Evolutionary conservation across 2,797 vertebrate genomes (phyloP).

Genomic region (Acropternis orthonyx): DNA sequence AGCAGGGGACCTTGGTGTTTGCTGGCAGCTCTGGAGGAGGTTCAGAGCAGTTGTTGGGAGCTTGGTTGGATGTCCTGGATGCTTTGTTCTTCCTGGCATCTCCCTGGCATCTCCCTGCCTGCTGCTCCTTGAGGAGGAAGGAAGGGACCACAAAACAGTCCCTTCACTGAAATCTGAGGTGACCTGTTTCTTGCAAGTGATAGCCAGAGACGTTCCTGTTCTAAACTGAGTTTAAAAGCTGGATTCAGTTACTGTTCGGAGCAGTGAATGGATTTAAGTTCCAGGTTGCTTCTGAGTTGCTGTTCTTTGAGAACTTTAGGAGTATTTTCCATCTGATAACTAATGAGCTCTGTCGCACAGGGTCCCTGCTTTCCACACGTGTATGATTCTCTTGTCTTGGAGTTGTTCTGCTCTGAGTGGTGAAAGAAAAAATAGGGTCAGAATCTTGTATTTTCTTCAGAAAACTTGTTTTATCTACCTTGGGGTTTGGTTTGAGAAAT

Average conservation of each 20-base stretch:
- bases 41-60: background rate
- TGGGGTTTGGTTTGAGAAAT: background rate
- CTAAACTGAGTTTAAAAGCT: background rate
- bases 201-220: background rate
- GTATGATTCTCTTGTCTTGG: fast-evolving
- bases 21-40: background rate
- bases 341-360: fast-evolving
- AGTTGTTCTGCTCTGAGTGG: background rate
- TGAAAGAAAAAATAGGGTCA: background rate
- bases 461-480: background rate
- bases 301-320: background rate
- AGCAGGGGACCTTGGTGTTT: background rate
- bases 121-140: background rate
- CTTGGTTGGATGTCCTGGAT: background rate
- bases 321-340: background rate
- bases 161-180: background rate
- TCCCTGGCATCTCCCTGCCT: background rate
- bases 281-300: background rate
- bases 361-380: fast-evolving
- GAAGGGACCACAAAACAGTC: background rate
- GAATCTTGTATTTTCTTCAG: background rate
- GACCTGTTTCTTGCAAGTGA: background rate
- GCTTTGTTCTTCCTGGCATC: background rate
- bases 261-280: background rate
- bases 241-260: background rate